Conservation (phyloP, 2,888 invertebrate species). For the Venusia cambrica region DNA sequence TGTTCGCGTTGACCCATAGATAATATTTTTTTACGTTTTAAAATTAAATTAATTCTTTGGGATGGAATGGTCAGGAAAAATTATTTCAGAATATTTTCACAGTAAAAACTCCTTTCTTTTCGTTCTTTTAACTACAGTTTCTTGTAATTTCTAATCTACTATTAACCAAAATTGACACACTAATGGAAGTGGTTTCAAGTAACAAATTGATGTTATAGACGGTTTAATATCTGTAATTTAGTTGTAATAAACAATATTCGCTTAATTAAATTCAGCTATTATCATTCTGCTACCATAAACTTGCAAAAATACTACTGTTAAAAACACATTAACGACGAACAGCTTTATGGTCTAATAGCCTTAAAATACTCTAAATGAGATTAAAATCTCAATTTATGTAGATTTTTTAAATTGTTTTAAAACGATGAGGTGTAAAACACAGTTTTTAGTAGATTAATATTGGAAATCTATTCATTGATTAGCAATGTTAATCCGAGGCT, state of each 20-base stretch:
- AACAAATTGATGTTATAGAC: conserved; percentile 1
- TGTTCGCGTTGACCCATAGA: too few species aligned
- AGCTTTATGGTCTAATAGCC: conserved; percentile 13
- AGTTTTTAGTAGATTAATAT: conserved; percentile 11
- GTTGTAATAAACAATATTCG: conserved; percentile 6
- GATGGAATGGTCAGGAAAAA: too few species aligned
- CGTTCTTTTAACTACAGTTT: too few species aligned
- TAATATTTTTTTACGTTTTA: too few species aligned
- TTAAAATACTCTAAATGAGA: conserved; percentile 15
- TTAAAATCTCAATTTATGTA: conserved; percentile 15
- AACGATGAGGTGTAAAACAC: conserved; percentile 1
- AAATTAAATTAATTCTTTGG: too few species aligned
- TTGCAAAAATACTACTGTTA: conserved; percentile 9
- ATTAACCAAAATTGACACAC: too few species aligned
- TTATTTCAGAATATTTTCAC: too few species aligned
- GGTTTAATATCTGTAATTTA: conserved; percentile 4
- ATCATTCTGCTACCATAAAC: conserved; percentile 1
- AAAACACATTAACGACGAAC: conserved; percentile 1
- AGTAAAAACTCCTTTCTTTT: too few species aligned
- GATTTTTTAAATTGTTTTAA: conserved; percentile 7
- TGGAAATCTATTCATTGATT: conserved; percentile 7
- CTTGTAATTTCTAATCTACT: too few species aligned
- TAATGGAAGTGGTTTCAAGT: not conserved
- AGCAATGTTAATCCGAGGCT: conserved; percentile 6
- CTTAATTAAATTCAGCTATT: conserved; percentile 1